phyloP scores from a whole-genome alignment of 2,797 vertebrate genomes.

The Enteromius paludinosus region DNA sequence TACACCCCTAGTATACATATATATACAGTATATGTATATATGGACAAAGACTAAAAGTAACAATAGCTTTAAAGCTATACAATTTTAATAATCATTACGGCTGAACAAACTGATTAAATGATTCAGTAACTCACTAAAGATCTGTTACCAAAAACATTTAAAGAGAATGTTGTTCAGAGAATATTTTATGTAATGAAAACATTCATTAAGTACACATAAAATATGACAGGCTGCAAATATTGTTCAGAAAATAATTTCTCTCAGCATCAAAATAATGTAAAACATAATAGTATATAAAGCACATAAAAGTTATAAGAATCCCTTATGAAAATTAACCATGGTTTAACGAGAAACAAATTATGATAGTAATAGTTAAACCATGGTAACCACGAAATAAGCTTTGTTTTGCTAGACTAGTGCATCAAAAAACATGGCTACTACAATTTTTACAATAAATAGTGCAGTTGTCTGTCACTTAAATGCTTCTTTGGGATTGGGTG shows the following conservation, averaged over 20 bases:
- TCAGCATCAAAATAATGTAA: not conserved
- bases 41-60: too few relatives aligned
- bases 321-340: not conserved
- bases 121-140: not conserved
- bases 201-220: not conserved
- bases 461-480: not conserved
- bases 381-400: not conserved
- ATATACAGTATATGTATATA: too few relatives aligned
- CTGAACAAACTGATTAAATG: too few relatives aligned
- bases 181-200: not conserved
- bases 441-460: not conserved
- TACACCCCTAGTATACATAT: too few relatives aligned
- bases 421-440: not conserved
- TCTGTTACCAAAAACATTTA: not conserved
- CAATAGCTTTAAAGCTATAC: too few relatives aligned
- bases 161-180: not conserved
- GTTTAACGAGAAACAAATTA: not conserved
- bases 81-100: too few relatives aligned
- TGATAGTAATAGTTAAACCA: not conserved
- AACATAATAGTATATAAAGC: not conserved
- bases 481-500: not conserved
- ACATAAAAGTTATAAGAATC: not conserved
- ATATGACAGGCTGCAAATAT: not conserved
- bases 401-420: not conserved
- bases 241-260: not conserved